Conservation (phyloP, 1,140 invertebrate species). For the Brachionus rubens region DNA sequence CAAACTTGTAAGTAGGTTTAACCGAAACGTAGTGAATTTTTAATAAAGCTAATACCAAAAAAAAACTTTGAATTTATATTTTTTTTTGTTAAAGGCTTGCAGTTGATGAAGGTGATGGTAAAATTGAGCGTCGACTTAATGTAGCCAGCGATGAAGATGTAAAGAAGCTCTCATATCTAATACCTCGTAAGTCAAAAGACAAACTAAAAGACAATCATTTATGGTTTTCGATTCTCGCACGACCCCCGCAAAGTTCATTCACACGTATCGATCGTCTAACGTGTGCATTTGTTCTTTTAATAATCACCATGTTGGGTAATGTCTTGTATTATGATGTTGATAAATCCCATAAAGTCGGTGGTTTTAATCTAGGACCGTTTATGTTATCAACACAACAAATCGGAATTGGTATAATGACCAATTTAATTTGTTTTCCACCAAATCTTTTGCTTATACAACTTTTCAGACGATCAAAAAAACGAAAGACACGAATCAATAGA, state of each 20-base stretch:
- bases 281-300: constrained; percentile 10
- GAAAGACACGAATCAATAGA: background rate
- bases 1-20: no score
- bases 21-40: no score
- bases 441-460: constrained; percentile 17
- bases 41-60: no score
- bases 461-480: background rate
- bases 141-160: background rate
- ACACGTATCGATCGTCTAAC: background rate
- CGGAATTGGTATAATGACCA: constrained; percentile 34
- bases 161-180: background rate
- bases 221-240: constrained; percentile 18
- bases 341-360: background rate
- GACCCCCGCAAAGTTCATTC: background rate
- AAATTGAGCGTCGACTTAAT: constrained; percentile 56
- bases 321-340: constrained; percentile 34
- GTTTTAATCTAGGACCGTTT: constrained; percentile 12
- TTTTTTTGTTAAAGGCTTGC: constrained; percentile 54
- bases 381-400: constrained; percentile 2
- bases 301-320: constrained; percentile 10
- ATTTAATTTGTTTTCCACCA: constrained; percentile 9
- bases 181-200: background rate
- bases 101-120: constrained; percentile 59
- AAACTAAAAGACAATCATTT: constrained; percentile 20
- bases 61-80: background rate